Evolutionary conservation across 1,140 invertebrate species (phyloP), one percentile per base, ranked within the genome.

Genomic region (Drosophila subpulchrella): DNA sequence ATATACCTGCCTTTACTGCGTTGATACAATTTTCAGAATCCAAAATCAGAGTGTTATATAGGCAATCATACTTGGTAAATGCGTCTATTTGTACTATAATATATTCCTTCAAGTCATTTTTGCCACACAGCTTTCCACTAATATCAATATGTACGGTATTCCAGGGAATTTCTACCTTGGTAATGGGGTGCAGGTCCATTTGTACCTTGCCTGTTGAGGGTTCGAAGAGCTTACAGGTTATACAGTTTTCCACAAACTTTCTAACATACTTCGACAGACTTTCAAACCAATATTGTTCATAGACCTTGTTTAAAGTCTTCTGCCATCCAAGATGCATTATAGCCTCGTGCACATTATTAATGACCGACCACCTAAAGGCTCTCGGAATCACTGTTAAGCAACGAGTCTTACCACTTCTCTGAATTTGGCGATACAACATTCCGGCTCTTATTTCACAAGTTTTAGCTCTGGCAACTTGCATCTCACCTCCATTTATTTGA

Each of bases 311-410:
- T 42, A 55, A 20, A 2, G 55, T 67, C 30, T 59, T 73, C 42
- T 61, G 34, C 51, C 57, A 61, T 7, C 39, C 57, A 20, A 62
- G 34, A 20, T 71, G 48, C 58, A 75, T 71, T 10, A 71, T 17
- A 10, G 38, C 30, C 15, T 70, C 51, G 30, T 59, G 54, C 11
- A 71, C 27, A 10, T 38, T 54, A 10, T 71, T 71, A 34, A 72
- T 59, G 6, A 75, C 54, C 5, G 66, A 65, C 67, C 60, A 71
- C 39, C 36, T 65, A 20, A 65, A 59, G 17, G 38, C n/a, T 20
- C 24, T 36, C 12, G 57, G 51, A 30, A 74, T 46, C 24, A 75
- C 57, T 51, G 51, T 30, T 56, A 70, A 32, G 8, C 32, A 71
- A 17, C 42, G 11, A 20, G 17, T 50, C 47, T 42, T 68, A 13